Base-by-base conservation (phyloP, 2,888 invertebrate species). In the Priocnemis perturbator region DNA sequence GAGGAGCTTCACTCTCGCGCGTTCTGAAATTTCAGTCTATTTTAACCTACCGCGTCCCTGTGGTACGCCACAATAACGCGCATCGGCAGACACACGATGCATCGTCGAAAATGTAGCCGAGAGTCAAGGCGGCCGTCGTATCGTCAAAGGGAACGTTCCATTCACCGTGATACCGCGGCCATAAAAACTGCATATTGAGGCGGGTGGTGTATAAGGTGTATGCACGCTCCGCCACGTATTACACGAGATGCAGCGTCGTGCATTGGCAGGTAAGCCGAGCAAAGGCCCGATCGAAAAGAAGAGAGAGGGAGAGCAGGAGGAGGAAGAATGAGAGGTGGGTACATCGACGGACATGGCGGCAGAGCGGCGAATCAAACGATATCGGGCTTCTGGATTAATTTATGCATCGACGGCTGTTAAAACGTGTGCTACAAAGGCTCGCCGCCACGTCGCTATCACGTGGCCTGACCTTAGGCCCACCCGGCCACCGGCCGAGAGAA, bases 341-440 rank as follows among this genome's bases (percentile, higher is more conserved):
- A 71, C 75, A 79, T 70, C 69, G 68, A 69, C 74, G 73, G 71
- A 71, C 71, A 69, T 76, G 77, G 77, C 77, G 77, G 73, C 74
- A 58, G 57, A 72, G 74, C 87, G 88, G 88, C 86, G 85, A 88
- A 88, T 88, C 88, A 88, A 88, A 88, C 88, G 87, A 87, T 88
- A 88, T 88, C 85, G 80, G 84, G 83, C 87, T 87, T 85, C 87
- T 87, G 86, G 85, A 88, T 88, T 89, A 88, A 88, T 89, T 88
- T 88, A 88, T 88, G 86, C 87, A 87, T 85, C 85, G 81, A 80
- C 85, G 87, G 86, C 85, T 84, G 87, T 88, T 89, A 87, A 88
- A 88, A 87, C 83, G 83, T 85, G 87, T 86, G 86, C 87, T 87
- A 87, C 88, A 88, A 88, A 89, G 88, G 84, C 78, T 65, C 68